Base-by-base conservation (phyloP, 2,888 invertebrate genomes). In the Drosophila neutralis region DNA sequence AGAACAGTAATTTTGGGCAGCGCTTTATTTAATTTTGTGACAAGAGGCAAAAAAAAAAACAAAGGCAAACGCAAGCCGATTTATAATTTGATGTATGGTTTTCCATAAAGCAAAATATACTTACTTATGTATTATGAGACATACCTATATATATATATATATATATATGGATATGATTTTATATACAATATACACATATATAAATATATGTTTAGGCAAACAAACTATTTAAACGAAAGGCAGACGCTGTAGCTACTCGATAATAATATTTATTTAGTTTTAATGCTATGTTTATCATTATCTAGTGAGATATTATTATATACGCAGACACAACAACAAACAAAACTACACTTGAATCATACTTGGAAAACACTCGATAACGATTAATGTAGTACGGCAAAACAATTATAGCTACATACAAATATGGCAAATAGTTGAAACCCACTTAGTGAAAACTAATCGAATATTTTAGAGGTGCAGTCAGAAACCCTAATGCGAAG, bases 271-370 rank as follows among this genome's bases (percentile, higher is more conserved):
- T 77, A 77, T 85, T 83, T 77, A 85, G 88, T 87, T 85, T 38
- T 72, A 80, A 77, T 45, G 61, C 75, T 89, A 85, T 83, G 83
- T 79, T 84, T 75, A 85, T 66, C 62, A 80, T 87, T 78, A 83
- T 60, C 74, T 84, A 83, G 78, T 79, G 62, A 74, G 51, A 83
- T 75, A 85, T 83, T 85, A 83, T 82, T 87, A 89, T 89, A 87
- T 85, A 89, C 87, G 85, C 85, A 87, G 65, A 81, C 76, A 81
- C 60, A 59, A 59, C 27, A 58, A 69, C 35, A 69, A 65, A 75
- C 56, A 54, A 21, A 67, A 57, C 60, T 66, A 81, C 65, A 73
- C 63, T 53, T 51, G 48, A 60, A 53, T 2, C 27, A 60, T 15
- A 51, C 42, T 56, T 36, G 57, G 27, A 65, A 31, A 64, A 76